Base-by-base conservation (phyloP, 92 coral and sea anemone species). In the Galaxea fascicularis region DNA sequence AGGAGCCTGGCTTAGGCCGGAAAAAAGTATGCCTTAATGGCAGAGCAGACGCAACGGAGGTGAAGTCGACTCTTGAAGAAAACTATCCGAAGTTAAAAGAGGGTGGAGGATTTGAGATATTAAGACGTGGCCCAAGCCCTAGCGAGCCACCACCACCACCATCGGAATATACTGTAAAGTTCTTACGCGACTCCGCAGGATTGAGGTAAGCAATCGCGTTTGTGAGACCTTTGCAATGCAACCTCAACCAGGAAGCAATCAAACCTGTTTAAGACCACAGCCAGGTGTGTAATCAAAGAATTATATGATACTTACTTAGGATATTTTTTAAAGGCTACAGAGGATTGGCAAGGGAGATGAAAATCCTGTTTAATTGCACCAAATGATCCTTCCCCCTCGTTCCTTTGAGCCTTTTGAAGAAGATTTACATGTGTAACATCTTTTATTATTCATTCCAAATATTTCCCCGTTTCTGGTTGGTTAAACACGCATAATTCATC, bases 1-100 rank as follows among this genome's bases (percentile, higher is more conserved):
- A 82, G 57, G 56, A 27, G 39, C 79, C 86, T 82, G 79, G 86
- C 62, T 49, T 68, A 71, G 86, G 86, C 54, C 86, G 79, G 4
- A 67, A 70, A 80, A 82, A 82, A 51, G 68, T 82, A 44, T 53
- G 79, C 68, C 67, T 82, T 28, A 68, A 82, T 71, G 64, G 65
- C n/a, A 13, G 76, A 69, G 86, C 66, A 9, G 76, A 58, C n/a
- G 41, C 78, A 44, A 68, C 65, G 24, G 86, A 68, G 62, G 65
- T 81, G 30, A 62, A 69, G 77, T 45, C 66, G 35, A 80, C 60
- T 22, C 65, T 66, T n/a, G 85, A 80, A 80, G 77, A 80, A 41
- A 73, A 22, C 47, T 80, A 80, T 64, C 85, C 65, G 20, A 80
- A 80, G 71, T 59, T 47, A 4, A 80, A 80, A 80, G 60, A 63